phyloP scores from a whole-genome alignment of 2,113 vertebrate genomes.

The Lagopus leucura region DNA sequence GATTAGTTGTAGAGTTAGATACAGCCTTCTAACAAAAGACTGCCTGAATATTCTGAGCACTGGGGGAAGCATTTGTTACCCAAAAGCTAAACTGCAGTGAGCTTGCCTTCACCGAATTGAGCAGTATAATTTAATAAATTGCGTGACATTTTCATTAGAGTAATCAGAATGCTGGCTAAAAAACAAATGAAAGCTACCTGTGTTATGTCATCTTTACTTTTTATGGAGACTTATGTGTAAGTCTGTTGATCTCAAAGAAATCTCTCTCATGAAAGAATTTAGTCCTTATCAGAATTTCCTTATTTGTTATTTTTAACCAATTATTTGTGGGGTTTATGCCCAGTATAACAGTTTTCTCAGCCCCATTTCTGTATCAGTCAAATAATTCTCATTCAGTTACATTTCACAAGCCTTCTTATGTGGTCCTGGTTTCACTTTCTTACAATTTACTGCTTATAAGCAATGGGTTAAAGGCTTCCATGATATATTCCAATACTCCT shows the following conservation, averaged over 20 bases:
- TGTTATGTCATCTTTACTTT: background rate
- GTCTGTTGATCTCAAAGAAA: background rate
- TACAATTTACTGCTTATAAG: conserved; percentile 51
- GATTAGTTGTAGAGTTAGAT: background rate
- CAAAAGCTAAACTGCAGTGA: background rate
- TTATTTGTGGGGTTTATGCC: background rate
- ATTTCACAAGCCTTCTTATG: conserved; percentile 24
- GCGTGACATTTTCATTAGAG: background rate
- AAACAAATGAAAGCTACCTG: background rate
- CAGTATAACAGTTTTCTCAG: background rate
- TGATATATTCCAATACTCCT: conserved; percentile 15
- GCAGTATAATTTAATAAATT: background rate
- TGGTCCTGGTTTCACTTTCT: conserved; percentile 11
- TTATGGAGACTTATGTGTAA: background rate
- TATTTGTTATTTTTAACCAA: background rate
- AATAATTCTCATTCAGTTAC: conserved; percentile 21
- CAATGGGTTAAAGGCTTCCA: conserved; percentile 42
- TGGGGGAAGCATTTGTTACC: background rate
- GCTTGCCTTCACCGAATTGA: background rate
- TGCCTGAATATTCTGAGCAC: background rate
- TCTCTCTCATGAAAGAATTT: background rate
- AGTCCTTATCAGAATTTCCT: background rate
- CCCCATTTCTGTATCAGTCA: background rate
- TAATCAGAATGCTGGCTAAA: background rate
- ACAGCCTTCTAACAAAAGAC: background rate